Conservation (phyloP, 2,888 invertebrate genomes). For the Drosophila incognita region DNA sequence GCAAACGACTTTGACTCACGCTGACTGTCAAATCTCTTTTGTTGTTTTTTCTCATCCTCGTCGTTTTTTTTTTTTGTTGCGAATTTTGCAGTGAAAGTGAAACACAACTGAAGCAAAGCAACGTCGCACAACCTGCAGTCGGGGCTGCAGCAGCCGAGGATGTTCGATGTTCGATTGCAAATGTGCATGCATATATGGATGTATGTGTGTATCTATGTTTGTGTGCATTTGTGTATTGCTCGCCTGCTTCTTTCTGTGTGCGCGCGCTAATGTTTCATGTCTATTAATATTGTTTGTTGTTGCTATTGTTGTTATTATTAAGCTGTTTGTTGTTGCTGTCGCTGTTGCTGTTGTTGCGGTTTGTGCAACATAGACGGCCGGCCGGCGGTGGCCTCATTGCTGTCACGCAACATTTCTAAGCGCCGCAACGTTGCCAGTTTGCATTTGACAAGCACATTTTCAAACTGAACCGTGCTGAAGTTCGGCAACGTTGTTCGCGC, state of each 20-base stretch:
- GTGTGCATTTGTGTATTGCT: constrained; percentile 27
- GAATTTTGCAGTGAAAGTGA: constrained; percentile 73
- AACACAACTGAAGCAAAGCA: constrained; percentile 33
- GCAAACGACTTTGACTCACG: constrained; percentile 37
- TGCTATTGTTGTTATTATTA: constrained; percentile 64
- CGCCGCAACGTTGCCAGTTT: constrained; percentile 57
- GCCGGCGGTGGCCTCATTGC: constrained; percentile 61
- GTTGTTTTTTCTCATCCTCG: constrained; percentile 6
- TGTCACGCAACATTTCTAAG: constrained; percentile 65
- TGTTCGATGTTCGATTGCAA: constrained; percentile 50
- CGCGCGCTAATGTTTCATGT: constrained; percentile 54
- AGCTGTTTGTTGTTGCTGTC: constrained; percentile 24
- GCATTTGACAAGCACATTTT: constrained; percentile 54
- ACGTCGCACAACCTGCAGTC: constrained; percentile 43
- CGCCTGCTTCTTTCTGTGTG: constrained; percentile 53
- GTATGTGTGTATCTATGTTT: not conserved
- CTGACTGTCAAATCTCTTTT: constrained; percentile 31
- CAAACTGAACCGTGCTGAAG: constrained; percentile 35
- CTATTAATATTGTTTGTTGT: constrained; percentile 69
- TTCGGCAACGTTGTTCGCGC: constrained; percentile 40
- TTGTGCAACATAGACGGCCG: constrained; percentile 50
- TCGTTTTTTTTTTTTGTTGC: constrained; percentile 29
- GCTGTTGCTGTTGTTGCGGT: constrained; percentile 26
- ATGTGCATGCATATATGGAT: constrained; percentile 13
- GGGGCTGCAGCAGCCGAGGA: constrained; percentile 28